A percentile compares a stretch with the other conserved stretches of the same genome.
phyloP scores from a whole-genome alignment of 1,140 invertebrate species.

The Papilio dardanus region DNA sequence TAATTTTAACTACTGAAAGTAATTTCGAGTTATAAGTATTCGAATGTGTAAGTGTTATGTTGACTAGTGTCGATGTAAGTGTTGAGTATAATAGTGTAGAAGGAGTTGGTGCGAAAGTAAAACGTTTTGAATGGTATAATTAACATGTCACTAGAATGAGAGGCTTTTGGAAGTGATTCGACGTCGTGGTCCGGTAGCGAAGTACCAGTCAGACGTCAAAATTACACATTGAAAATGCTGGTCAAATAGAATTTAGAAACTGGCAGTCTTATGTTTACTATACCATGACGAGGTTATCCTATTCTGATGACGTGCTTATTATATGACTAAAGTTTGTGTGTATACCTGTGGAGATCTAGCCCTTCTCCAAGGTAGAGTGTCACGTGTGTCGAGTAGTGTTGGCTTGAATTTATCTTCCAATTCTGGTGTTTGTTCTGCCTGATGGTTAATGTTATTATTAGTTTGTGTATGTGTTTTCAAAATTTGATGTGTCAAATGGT shows the following conservation, averaged over 20 bases:
- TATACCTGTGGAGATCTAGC: constrained; percentile 70
- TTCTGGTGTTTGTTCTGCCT: constrained; percentile 77
- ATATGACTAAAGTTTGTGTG: constrained; percentile 40
- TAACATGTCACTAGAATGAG: neutral
- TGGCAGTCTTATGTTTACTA: neutral
- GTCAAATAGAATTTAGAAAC: neutral
- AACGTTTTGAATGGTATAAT: neutral
- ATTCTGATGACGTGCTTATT: neutral
- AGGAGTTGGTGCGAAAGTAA: neutral
- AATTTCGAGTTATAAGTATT: neutral
- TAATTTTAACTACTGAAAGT: neutral
- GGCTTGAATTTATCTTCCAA: constrained; percentile 71
- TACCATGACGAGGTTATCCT: neutral
- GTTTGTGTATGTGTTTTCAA: constrained; percentile 31
- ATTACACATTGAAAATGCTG: neutral
- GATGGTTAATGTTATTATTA: constrained; percentile 48
- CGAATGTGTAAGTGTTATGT: neutral
- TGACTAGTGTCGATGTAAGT: neutral
- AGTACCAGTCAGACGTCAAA: neutral
- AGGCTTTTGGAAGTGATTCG: too few relatives aligned
- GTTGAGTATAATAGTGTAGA: constrained; percentile 11
- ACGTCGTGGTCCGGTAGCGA: neutral
- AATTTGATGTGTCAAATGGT: constrained; percentile 33
- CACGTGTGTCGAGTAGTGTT: constrained; percentile 66
- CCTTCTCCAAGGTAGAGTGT: constrained; percentile 66